These are phyloP conservation scores for Melieria omissa DNA, from an alignment of 2,888 invertebrate genomes.

Conservation along the genomic window DNA sequence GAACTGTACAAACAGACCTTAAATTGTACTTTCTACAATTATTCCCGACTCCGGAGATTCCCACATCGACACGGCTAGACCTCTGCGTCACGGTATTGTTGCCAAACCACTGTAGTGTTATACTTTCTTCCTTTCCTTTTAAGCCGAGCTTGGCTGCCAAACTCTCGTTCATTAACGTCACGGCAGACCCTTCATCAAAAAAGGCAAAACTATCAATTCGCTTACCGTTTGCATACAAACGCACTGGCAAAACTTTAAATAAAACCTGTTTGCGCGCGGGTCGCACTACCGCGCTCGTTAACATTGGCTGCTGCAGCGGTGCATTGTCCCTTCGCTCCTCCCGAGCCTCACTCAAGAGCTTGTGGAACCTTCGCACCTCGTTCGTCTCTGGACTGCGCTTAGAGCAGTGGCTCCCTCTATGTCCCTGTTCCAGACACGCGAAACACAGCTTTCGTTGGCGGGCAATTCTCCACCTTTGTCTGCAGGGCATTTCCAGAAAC, in stretches of 20 bases:
- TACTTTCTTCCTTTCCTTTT: conserved; percentile 2
- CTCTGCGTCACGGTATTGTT: conserved; percentile 25
- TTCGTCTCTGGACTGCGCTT: neutral
- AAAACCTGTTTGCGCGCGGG: conserved; percentile 10
- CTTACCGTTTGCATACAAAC: conserved; percentile 3
- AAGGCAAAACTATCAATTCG: neutral
- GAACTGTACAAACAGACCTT: conserved; percentile 33
- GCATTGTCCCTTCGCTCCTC: conserved; percentile 34
- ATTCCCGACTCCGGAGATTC: conserved; percentile 34
- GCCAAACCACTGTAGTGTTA: conserved; percentile 41
- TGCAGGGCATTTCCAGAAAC: conserved; percentile 8
- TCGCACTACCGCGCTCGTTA: conserved; percentile 13
- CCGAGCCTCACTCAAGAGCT: conserved; percentile 25
- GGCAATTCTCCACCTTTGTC: conserved; percentile 25
- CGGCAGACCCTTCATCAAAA: conserved; percentile 10
- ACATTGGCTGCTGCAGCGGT: conserved; percentile 26
- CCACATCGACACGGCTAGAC: conserved; percentile 19
- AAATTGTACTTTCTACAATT: conserved; percentile 31
- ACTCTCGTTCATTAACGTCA: neutral
- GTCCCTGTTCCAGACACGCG: conserved; percentile 19
- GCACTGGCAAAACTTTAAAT: neutral
- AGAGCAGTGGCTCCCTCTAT: conserved; percentile 22
- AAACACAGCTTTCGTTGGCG: conserved; percentile 28
- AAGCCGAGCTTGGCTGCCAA: neutral
- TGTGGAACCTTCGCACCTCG: conserved; percentile 33